phyloP scores from a whole-genome alignment of 2,888 invertebrate genomes.

The Drosophila parthenogenetica region DNA sequence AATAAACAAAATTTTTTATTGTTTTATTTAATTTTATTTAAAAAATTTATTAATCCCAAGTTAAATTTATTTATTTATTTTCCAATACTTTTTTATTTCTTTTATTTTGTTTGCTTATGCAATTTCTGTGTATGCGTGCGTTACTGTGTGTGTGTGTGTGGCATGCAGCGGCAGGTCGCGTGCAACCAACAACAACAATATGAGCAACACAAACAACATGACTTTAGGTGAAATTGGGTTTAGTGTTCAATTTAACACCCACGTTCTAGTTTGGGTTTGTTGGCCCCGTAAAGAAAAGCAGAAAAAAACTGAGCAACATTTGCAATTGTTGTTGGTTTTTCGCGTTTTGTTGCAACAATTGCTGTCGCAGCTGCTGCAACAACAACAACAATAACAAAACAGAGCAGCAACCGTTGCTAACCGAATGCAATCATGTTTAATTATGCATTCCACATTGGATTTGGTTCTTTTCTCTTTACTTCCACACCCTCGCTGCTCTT shows the following conservation, averaged over 20 bases:
- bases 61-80: slow-evolving; percentile 2
- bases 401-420: slow-evolving; percentile 21
- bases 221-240: slow-evolving; percentile 75
- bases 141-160: slow-evolving; percentile 30
- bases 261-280: slow-evolving; percentile 81
- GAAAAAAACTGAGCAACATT: slow-evolving; percentile 28
- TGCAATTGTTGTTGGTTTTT: slow-evolving; percentile 45
- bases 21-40: no score
- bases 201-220: slow-evolving; percentile 20
- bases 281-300: slow-evolving; percentile 58
- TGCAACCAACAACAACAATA: slow-evolving; percentile 51
- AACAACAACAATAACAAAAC: neutral
- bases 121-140: slow-evolving; percentile 49
- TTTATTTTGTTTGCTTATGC: slow-evolving; percentile 59
- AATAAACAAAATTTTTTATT: no score
- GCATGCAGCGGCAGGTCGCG: slow-evolving; percentile 59
- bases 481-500: neutral
- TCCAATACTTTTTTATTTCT: slow-evolving; percentile 16
- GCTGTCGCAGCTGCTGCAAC: slow-evolving; percentile 33
- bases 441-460: slow-evolving; percentile 76
- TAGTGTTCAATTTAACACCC: slow-evolving; percentile 78
- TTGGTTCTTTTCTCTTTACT: slow-evolving; percentile 48
- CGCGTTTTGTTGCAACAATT: slow-evolving; percentile 44
- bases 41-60: no score
- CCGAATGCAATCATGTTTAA: slow-evolving; percentile 72